These are phyloP conservation scores for Phoenicopterus ruber DNA, from an alignment of 2,113 vertebrate genomes.

Conservation along the genomic window DNA sequence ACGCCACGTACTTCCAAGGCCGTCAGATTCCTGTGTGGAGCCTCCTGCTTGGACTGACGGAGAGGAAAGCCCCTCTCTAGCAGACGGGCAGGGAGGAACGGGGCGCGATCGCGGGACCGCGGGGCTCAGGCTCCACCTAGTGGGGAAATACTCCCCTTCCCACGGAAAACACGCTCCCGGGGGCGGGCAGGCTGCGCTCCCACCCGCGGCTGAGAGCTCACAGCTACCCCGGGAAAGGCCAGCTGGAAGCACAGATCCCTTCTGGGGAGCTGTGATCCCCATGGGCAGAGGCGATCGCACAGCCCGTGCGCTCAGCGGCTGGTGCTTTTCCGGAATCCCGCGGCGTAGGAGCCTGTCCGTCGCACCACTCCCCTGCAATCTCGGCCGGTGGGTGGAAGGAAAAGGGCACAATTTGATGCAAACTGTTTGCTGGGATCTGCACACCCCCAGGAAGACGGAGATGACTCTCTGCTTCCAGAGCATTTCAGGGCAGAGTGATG, in stretches of 20 bases:
- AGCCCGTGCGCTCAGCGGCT: background rate
- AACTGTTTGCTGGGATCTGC: background rate
- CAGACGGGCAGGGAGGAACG: no score
- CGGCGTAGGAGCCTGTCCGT: no score
- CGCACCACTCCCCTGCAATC: accelerated
- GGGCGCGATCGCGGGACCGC: no score
- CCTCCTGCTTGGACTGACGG: no score
- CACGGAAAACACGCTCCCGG: background rate
- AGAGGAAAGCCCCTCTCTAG: no score
- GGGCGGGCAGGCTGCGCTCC: background rate
- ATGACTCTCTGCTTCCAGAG: background rate
- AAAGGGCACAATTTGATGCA: background rate
- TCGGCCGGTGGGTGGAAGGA: background rate
- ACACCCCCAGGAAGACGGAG: background rate
- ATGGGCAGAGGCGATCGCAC: background rate
- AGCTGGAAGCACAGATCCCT: background rate
- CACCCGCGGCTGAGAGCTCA: background rate
- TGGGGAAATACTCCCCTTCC: background rate
- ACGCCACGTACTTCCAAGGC: background rate
- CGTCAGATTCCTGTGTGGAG: no score
- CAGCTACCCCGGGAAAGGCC: background rate
- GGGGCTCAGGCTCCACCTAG: conserved; percentile 72
- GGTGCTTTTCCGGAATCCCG: background rate
- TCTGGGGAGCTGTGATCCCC: background rate
- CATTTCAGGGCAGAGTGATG: background rate